Conservation (phyloP, 2,888 invertebrate genomes). For the Orthosia gracilis region DNA sequence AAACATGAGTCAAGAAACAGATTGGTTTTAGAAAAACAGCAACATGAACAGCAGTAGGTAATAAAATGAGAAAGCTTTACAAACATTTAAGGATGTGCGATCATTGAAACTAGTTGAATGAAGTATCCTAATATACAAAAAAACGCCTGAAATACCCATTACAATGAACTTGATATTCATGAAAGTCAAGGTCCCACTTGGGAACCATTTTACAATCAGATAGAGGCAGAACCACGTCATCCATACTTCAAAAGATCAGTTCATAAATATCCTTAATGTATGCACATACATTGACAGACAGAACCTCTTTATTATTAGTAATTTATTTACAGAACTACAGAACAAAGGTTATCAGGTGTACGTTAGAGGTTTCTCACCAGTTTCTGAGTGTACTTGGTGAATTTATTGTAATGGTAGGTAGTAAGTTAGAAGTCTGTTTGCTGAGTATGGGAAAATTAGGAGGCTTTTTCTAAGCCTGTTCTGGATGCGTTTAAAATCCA, state of each 20-base stretch:
- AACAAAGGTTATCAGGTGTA: slow-evolving; percentile 28
- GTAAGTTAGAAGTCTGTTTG: not conserved
- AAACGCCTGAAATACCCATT: not conserved
- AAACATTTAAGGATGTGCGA: too few relatives aligned
- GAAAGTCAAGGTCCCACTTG: slow-evolving; percentile 1
- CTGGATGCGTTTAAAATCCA: too few relatives aligned
- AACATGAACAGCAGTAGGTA: too few relatives aligned
- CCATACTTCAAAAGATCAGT: not conserved
- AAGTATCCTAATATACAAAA: too few relatives aligned
- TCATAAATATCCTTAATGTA: slow-evolving; percentile 20
- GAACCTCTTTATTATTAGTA: not conserved
- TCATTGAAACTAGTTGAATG: too few relatives aligned
- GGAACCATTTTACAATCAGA: too few relatives aligned
- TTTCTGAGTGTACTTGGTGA: not conserved
- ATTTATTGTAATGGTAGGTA: not conserved
- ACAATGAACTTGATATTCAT: not conserved
- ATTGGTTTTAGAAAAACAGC: too few relatives aligned
- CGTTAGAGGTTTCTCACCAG: not conserved
- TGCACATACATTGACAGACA: slow-evolving; percentile 35
- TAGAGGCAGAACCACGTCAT: not conserved
- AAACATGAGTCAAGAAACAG: too few relatives aligned
- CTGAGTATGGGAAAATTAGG: not conserved
- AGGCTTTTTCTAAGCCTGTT: too few relatives aligned
- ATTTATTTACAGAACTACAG: slow-evolving; percentile 15
- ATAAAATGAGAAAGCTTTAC: too few relatives aligned